Percentiles rank a stretch among this genome's conserved stretches.
Evolutionary conservation across 2,888 invertebrate genomes (phyloP).

Genomic region (Miltochrista miniata): DNA sequence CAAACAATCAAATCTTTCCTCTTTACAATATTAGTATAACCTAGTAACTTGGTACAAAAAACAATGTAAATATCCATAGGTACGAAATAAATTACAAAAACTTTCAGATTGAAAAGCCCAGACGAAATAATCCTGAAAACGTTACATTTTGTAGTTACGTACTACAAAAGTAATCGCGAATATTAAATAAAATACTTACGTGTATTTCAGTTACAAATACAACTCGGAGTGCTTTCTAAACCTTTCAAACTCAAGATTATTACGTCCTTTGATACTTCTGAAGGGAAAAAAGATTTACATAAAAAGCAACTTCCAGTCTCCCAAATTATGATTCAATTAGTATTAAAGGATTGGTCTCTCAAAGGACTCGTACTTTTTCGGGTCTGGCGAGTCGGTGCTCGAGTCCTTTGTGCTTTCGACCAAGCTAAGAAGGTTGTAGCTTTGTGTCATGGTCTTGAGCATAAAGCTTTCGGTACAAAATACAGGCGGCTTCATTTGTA

Average conservation of each 20-base stretch:
- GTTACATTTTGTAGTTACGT: too few species aligned
- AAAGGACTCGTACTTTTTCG: constrained; percentile 78
- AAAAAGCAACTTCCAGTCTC: constrained; percentile 80
- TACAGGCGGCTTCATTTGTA: constrained; percentile 56
- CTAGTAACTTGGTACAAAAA: too few species aligned
- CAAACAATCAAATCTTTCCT: too few species aligned
- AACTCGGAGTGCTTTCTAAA: constrained; percentile 50
- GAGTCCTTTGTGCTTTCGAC: constrained; percentile 76
- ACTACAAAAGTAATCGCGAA: constrained; percentile 16
- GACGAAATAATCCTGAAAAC: too few species aligned
- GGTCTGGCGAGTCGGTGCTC: constrained; percentile 66
- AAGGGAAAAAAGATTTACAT: constrained; percentile 77
- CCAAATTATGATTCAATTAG: constrained; percentile 83
- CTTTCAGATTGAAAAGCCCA: too few species aligned
- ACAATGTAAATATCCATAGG: not conserved
- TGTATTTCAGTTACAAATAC: constrained; percentile 58
- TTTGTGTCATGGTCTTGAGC: constrained; percentile 65
- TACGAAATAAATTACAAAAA: too few species aligned
- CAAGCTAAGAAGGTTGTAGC: constrained; percentile 75
- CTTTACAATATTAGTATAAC: not conserved
- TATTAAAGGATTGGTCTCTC: constrained; percentile 80
- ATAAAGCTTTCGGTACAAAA: constrained; percentile 64
- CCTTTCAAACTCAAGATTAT: constrained; percentile 70
- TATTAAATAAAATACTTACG: constrained; percentile 21
- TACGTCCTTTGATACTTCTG: constrained; percentile 67